Conservation (phyloP, 2,113 vertebrate genomes). For the Trogon melanurus region DNA sequence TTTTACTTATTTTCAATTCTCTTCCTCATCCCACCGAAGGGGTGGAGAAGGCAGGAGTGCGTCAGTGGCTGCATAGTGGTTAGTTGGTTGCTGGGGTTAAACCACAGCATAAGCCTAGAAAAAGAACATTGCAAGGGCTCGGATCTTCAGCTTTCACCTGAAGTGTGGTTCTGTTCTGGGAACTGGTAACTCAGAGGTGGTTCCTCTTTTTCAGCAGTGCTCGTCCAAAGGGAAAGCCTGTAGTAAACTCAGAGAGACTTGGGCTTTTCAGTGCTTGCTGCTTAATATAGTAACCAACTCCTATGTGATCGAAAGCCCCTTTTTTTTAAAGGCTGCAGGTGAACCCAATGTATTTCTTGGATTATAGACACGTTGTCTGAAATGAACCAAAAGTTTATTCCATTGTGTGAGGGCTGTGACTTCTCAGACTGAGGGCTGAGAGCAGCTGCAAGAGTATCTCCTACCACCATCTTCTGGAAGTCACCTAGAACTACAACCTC, state of each 20-base stretch:
- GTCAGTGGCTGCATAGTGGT: too few species aligned
- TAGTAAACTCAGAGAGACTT: rapidly evolving
- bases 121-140: neutral
- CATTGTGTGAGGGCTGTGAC: neutral
- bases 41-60: too few species aligned
- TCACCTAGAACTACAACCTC: neutral
- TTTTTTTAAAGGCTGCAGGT: neutral
- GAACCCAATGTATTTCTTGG: neutral
- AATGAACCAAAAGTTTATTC: neutral
- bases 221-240: neutral
- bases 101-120: neutral
- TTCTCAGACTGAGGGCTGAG: neutral
- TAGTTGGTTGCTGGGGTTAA: too few species aligned
- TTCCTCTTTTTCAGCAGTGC: neutral
- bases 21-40: too few species aligned
- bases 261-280: neutral
- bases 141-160: neutral
- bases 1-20: too few species aligned
- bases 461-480: slow-evolving; percentile 52
- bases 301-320: rapidly evolving
- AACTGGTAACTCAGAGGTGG: neutral
- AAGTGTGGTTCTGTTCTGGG: neutral
- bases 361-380: neutral
- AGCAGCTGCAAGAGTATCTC: neutral
- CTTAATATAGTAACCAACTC: neutral